These are phyloP conservation scores for Argyresthia goedartella DNA, from an alignment of 2,888 invertebrate genomes.

Conservation along the genomic window DNA sequence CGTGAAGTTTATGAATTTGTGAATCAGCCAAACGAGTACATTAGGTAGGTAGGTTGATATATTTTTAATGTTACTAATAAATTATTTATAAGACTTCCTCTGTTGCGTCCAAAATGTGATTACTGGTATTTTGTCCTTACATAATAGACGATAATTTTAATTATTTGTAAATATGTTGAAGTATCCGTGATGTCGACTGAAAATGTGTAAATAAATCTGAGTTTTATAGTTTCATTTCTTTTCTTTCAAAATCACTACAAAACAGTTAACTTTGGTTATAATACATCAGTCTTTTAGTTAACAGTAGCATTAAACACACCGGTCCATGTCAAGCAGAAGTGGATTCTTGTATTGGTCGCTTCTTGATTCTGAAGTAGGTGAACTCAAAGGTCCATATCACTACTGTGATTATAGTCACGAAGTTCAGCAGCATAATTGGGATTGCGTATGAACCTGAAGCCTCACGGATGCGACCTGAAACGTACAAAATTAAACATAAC, in stretches of 20 bases:
- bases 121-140: background rate
- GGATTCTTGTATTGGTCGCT: constrained; percentile 17
- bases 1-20: background rate
- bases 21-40: background rate
- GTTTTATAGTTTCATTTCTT: background rate
- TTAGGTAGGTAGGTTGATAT: background rate
- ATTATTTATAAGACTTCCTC: background rate
- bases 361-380: constrained; percentile 41
- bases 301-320: background rate
- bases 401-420: constrained; percentile 70
- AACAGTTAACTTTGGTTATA: background rate
- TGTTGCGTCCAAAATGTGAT: background rate
- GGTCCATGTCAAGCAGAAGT: background rate
- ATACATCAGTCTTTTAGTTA: background rate
- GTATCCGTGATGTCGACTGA: background rate
- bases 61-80: background rate
- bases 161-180: background rate
- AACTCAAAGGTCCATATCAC: constrained; percentile 71
- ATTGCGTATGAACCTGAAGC: constrained; percentile 69
- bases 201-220: constrained; percentile 4
- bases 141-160: background rate
- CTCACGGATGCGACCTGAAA: constrained; percentile 74
- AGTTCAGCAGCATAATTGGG: constrained; percentile 74
- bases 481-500: background rate
- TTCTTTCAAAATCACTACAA: background rate